Evolutionary conservation across 2,888 invertebrate species (phyloP), one percentile per base, ranked within the genome.

Genomic region (Cremastobaeus sp.): DNA sequence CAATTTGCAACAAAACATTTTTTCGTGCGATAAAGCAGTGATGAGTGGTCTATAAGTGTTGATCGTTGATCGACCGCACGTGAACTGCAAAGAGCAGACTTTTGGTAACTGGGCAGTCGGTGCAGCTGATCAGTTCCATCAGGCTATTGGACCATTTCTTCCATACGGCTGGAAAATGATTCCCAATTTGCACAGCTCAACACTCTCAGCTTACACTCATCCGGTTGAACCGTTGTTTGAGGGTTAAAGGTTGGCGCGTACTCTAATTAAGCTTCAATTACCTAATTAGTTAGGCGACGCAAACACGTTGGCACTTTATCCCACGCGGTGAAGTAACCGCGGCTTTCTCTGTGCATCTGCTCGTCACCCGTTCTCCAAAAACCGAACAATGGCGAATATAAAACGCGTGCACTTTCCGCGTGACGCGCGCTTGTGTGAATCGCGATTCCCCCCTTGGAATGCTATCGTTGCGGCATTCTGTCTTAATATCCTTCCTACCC

Each of bases 301-400:
- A 79, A 78, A 79, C 76, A 71, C 52, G 75, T 76, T 62, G 78
- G 76, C 66, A 69, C 76, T 79, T 78, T 81, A 79, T 86, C 85
- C 79, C 86, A 85, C 85, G 85, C 78, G 78, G 76, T 86, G 86
- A 84, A 79, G 86, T 84, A 86, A 86, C 78, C 80, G 64, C 48
- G 80, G 82, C 85, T 84, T 84, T 85, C 84, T 83, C 84, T 76
- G 55, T 37, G 64, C 32, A 50, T 62, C 47, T 32, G 50, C 50
- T 41, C 68, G 66, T 57, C 50, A 43, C 34, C 41, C 57, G 37
- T 54, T 60, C 60, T 47, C 82, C 78, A 78, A 82, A 81, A 79
- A 78, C 76, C 74, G 76, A 81, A 82, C 81, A 83, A 83, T 82
- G 68, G 81, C 73, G 77, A 84, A 79, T 82, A 81, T 82, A 82